These are phyloP conservation scores for Cheilosia vulpina DNA, from an alignment of 2,888 invertebrate species.

Conservation along the genomic window DNA sequence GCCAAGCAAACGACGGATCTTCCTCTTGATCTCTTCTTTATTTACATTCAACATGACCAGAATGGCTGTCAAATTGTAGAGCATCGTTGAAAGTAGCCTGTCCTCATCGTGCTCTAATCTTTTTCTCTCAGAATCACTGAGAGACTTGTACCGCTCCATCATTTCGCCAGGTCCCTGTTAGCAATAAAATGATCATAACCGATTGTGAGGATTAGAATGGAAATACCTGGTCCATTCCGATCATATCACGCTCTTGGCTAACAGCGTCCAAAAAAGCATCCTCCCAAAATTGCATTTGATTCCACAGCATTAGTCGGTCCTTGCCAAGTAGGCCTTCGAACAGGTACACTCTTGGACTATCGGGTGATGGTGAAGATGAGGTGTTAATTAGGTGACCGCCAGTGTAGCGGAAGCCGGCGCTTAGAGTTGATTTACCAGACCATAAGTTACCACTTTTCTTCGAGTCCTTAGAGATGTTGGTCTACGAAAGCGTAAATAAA, in stretches of 20 bases:
- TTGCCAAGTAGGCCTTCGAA: constrained; percentile 93
- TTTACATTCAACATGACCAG: constrained; percentile 96
- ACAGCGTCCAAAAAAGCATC: constrained; percentile 99
- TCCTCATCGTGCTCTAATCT: constrained; percentile 99
- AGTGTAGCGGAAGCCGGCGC: constrained; percentile 93
- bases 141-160: constrained; percentile 98
- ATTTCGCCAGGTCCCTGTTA: constrained; percentile 95
- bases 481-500: constrained; percentile 76
- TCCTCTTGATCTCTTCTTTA: constrained; percentile 92
- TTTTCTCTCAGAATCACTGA: constrained; percentile 96
- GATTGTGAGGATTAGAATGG: not conserved
- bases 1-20: constrained; percentile 95
- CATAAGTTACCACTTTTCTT: constrained; percentile 95
- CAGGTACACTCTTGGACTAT: constrained; percentile 94
- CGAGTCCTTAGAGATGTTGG: constrained; percentile 85
- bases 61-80: constrained; percentile 98
- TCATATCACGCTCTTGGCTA: constrained; percentile 98
- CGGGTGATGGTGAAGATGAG: constrained; percentile 93
- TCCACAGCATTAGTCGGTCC: constrained; percentile 93
- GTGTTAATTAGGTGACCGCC: constrained; percentile 93
- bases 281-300: constrained; percentile 99
- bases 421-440: constrained; percentile 95
- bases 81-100: constrained; percentile 95
- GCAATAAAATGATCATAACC: too few relatives aligned
- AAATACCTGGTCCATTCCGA: constrained; percentile 97